Base-by-base conservation (phyloP, 2,888 invertebrate genomes). In the Noctua comes region DNA sequence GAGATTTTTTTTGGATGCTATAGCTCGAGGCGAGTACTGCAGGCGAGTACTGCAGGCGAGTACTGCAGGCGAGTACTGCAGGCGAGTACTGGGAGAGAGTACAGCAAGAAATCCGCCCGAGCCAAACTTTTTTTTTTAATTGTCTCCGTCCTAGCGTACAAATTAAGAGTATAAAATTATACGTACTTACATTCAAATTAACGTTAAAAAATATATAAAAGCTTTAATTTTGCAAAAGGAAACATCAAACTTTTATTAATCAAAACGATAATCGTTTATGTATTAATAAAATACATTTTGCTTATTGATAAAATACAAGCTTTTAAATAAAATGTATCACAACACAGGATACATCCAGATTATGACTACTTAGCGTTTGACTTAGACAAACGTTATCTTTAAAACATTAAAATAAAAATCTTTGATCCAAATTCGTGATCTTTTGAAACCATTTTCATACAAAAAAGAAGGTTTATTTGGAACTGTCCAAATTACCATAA, bases 341-440 rank as follows among this genome's bases (percentile, higher is more conserved):
- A 68, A 80, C 40, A 68, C 57, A 64, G 57, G 48, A 64, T 73
- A 27, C 16, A 43, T 68, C n/a, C 51, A 31, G 46, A 18, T 66
- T 59, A 86, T 82, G 8, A 43, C 72, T 73, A 70, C 40, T 82
- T 70, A 82, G 5, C 71, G 31, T 82, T 74, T 65, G 64, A 68
- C 27, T 64, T 21, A 66, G 74, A 69, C 74, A 86, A 66, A 18
- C 6, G 18, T 77, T 75, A 82, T 86, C 66, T 75, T 75, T 48
- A 31, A 2, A 40, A 73, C n/a, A 83, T 76, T 70, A 48, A 82
- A 59, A 57, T 71, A 36, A 66, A 77, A 75, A 75, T 65, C 8
- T 74, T 66, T 75, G 13, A 31, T 24, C 54, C 21, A 16, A 40
- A 69, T 68, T 59, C 8, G 27, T 24, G 3, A 73, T n/a, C 21